Base-by-base conservation (phyloP, 2,113 vertebrate genomes). In the Semnornis frantzii region DNA sequence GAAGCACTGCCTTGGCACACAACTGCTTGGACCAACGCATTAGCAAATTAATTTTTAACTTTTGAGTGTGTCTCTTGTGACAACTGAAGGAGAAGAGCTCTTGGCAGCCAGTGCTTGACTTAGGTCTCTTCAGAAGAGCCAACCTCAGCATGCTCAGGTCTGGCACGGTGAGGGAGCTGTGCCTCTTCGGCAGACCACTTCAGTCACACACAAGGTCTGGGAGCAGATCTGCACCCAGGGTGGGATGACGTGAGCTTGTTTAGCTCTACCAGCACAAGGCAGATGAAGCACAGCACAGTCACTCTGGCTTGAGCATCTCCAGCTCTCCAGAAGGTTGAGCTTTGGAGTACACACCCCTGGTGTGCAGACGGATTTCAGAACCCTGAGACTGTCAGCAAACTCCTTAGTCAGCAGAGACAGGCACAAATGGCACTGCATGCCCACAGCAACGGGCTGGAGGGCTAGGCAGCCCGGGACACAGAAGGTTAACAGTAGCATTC, bases 41-140 rank as follows among this genome's bases (percentile, higher is more conserved):
- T 74, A 87, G 72, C 25, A 87, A 93, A 96, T 91, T 92, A 82
- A 77, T 87, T 91, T 82, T 87, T 87, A 94, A 96, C 89, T 82
- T 87, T 89, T 66, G 79, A 1, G 0, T 81, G 93, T 82, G 65
- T 75, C 92, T 78, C 31, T 31, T 44, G 64, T 0, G 1, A 82
- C 75, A 68, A 58, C 9, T 15, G 76, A 80, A 87, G 54, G 69
- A 87, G 72, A 89, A 70, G 33, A 82, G 72, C 28, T 30, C 80
- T 60, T 55, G 42, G 89, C 71, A 89, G 72, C 55, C 58, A 89
- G 52, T 30, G 46, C 37, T 77, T 50, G 10, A 10, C 57, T 73
- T 27, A 28, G 1, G 3, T 31, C 91, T 74, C 89, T 62, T 66
- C 25, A 54, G 71, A 65, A 55, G 10, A 70, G 50, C 59, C 72